Conservation (phyloP, 2,888 invertebrate genomes). For the Apotomis capreana region DNA sequence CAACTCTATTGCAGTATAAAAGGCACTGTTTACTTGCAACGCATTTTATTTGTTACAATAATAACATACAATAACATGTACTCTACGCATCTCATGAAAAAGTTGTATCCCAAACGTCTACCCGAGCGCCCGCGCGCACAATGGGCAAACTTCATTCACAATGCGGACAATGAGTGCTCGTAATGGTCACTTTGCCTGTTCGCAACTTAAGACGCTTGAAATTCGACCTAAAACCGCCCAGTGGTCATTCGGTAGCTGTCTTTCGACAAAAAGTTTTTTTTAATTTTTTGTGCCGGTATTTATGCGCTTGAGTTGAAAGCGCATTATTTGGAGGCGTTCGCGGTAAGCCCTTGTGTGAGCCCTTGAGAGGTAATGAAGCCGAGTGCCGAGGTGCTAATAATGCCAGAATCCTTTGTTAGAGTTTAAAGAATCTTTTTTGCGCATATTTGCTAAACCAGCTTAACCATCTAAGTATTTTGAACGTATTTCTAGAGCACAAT, state of each 20-base stretch:
- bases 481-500: conserved; percentile 8
- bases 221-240: conserved; percentile 55
- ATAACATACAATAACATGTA: background rate
- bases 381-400: conserved; percentile 37
- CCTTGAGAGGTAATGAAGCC: conserved; percentile 41
- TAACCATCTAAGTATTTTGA: background rate
- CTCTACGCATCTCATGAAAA: conserved; percentile 18
- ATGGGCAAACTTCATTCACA: conserved; percentile 38
- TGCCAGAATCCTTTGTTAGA: conserved; percentile 26
- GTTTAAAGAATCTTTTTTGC: conserved; percentile 7
- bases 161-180: conserved; percentile 39
- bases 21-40: background rate
- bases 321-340: conserved; percentile 63
- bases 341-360: conserved; percentile 46
- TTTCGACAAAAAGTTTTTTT: conserved; percentile 52
- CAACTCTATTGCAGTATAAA: background rate
- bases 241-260: conserved; percentile 56
- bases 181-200: conserved; percentile 56
- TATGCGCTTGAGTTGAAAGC: conserved; percentile 44
- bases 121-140: conserved; percentile 24
- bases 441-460: conserved; percentile 17
- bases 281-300: conserved; percentile 53
- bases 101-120: conserved; percentile 24
- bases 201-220: conserved; percentile 59
- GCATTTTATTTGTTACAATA: conserved; percentile 13